These are phyloP conservation scores for Germaria angustata DNA, from an alignment of 2,888 invertebrate genomes.

Conservation along the genomic window DNA sequence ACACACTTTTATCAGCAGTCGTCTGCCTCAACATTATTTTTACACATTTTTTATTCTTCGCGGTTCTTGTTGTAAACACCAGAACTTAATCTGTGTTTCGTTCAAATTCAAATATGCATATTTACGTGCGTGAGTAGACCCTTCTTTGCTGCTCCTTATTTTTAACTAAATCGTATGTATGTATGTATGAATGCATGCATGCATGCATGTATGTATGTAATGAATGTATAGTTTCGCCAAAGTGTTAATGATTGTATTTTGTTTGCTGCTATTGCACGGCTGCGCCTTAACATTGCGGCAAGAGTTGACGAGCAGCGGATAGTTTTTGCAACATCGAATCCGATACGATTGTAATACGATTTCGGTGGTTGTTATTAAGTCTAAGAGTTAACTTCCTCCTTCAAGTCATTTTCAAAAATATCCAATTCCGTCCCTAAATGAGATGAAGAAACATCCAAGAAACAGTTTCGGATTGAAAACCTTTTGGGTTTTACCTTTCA, in stretches of 20 bases:
- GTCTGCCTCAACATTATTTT: conserved; percentile 13
- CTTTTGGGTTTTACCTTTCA: too few species aligned
- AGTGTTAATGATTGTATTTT: conserved; percentile 37
- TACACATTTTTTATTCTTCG: neutral
- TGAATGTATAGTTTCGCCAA: neutral
- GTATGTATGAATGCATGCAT: neutral
- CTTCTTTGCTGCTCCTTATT: neutral
- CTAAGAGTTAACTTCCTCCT: too few species aligned
- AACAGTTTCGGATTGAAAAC: too few species aligned
- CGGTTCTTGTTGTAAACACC: neutral
- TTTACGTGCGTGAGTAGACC: conserved; percentile 8
- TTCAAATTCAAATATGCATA: conserved; percentile 34
- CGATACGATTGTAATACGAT: too few species aligned
- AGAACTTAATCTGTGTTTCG: conserved; percentile 30
- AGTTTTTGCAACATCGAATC: too few species aligned
- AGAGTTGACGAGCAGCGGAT: conserved; percentile 24
- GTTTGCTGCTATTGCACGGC: conserved; percentile 1
- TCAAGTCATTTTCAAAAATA: too few species aligned
- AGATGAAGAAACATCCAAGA: too few species aligned
- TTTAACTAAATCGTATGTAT: neutral
- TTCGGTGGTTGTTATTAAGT: too few species aligned
- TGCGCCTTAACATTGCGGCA: neutral
- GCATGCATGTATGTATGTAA: neutral
- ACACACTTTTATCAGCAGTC: neutral
- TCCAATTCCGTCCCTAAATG: too few species aligned